Evolutionary conservation across 2,113 vertebrate species (phyloP), one percentile per base, ranked within the genome.

Genomic region (Danionella cerebrum): DNA sequence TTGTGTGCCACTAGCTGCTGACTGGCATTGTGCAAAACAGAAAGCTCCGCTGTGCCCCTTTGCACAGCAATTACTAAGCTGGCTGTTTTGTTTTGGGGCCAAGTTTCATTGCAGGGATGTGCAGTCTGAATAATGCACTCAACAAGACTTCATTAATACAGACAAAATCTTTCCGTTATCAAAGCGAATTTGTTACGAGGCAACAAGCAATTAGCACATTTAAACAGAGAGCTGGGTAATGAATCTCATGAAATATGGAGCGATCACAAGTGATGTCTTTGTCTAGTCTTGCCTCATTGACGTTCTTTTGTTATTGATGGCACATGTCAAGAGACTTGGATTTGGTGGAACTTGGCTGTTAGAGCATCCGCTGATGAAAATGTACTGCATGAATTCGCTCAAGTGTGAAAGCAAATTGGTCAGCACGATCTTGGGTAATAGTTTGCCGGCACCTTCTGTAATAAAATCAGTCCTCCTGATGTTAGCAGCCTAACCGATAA

Each of bases 131-230:
- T 60, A 67, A 76, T 25, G 68, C 67, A 79, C 13, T 72, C 18
- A 64, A 60, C 38, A 65, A 45, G 24, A 50, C 47, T 76, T 75
- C 66, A 60, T 66, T 57, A 51, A 77, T 76, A 62, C 36, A 6
- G 45, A 74, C 65, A 50, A 75, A 76, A 76, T 82, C 64, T 55
- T 68, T 80, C 54, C 59, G 39, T 76, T 79, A 79, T 83, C 76
- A 72, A 77, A 73, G 66, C 63, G 78, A 75, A 58, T 78, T 76
- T 68, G 66, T 78, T 71, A 82, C 77, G 75, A 81, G 58, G 67
- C 81, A 69, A 68, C 57, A 68, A 31, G 4, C 60, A 72, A 85
- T 85, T 84, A 84, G 67, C 74, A 73, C 80, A 80, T 79, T 77
- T 69, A 69, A 69, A 69, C 76, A 60, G 62, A 68, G 72, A 78